phyloP scores from a whole-genome alignment of 2,888 invertebrate genomes.

The Macrosoma leucophasiata region DNA sequence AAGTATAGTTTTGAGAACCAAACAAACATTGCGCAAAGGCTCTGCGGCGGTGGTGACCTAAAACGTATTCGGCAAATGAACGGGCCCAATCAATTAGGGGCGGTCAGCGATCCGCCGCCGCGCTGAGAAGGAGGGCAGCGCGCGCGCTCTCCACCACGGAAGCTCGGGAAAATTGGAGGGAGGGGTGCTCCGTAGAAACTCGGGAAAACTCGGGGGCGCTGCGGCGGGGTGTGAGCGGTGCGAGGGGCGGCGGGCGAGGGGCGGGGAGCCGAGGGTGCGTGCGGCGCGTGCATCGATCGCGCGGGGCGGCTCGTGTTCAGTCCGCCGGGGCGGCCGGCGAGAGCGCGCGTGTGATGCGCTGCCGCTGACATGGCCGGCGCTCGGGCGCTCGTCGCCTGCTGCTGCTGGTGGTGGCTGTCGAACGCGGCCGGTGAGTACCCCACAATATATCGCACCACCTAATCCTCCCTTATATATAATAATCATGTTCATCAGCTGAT shows the following conservation, averaged over 20 bases:
- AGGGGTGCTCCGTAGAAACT: conserved; percentile 40
- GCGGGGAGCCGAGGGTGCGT: conserved; percentile 62
- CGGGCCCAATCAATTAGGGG: conserved; percentile 72
- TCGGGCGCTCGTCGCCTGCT: conserved; percentile 74
- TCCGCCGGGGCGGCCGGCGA: conserved; percentile 75
- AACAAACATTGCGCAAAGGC: conserved; percentile 41
- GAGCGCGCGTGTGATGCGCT: conserved; percentile 74
- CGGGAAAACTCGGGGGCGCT: conserved; percentile 61
- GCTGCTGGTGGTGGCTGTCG: conserved; percentile 73
- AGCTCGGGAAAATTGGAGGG: conserved; percentile 67
- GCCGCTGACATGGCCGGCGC: conserved; percentile 74
- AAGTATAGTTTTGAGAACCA: too few species aligned
- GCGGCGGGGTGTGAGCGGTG: conserved; percentile 41
- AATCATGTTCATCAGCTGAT: conserved; percentile 49
- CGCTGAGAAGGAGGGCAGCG: conserved; percentile 73
- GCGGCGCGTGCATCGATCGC: conserved; percentile 56
- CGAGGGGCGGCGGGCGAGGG: conserved; percentile 36
- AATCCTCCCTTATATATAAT: neutral
- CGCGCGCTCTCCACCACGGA: conserved; percentile 75
- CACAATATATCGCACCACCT: conserved; percentile 12
- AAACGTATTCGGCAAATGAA: conserved; percentile 67
- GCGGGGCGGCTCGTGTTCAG: conserved; percentile 41
- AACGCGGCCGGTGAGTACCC: conserved; percentile 70
- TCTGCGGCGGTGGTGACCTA: conserved; percentile 69
- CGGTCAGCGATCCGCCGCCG: conserved; percentile 72